Percentiles rank a stretch among this genome's conserved stretches.
Evolutionary conservation across 2,113 vertebrate genomes (phyloP).

Genomic region (Calidris pugnax): DNA sequence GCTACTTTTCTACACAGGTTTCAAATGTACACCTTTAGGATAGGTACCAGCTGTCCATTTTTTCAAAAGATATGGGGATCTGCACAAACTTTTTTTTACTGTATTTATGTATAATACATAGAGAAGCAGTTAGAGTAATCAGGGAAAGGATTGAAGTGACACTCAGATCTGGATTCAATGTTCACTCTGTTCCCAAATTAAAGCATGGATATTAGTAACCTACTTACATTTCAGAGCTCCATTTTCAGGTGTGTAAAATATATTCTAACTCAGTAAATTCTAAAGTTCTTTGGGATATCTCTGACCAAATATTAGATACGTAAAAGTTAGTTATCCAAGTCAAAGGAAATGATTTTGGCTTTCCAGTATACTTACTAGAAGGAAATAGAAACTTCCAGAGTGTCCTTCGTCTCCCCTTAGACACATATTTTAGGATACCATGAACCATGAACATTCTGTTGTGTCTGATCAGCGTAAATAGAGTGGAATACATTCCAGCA

Average conservation of each 20-base stretch:
- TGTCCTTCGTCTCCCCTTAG: fast-evolving
- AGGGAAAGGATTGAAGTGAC: background rate
- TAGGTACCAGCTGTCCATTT: fast-evolving
- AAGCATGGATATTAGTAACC: background rate
- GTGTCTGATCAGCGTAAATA: background rate
- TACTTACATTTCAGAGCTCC: background rate
- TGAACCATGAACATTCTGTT: background rate
- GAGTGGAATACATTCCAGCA: background rate
- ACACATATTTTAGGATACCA: background rate
- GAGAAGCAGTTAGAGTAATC: background rate
- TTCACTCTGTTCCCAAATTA: background rate
- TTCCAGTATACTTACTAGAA: background rate
- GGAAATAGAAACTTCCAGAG: background rate
- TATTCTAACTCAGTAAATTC: background rate
- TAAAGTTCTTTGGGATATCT: background rate
- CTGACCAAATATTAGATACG: background rate
- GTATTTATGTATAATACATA: background rate
- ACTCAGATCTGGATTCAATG: background rate
- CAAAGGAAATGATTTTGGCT: background rate
- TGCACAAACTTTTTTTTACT: background rate
- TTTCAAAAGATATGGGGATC: background rate
- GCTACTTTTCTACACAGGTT: background rate
- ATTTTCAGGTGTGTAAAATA: background rate
- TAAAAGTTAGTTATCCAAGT: background rate
- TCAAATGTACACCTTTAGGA: background rate